A percentile compares a stretch with the other conserved stretches of the same genome.
Conservation (phyloP, 2,888 invertebrate species). For the Nomada ruficornis region DNA sequence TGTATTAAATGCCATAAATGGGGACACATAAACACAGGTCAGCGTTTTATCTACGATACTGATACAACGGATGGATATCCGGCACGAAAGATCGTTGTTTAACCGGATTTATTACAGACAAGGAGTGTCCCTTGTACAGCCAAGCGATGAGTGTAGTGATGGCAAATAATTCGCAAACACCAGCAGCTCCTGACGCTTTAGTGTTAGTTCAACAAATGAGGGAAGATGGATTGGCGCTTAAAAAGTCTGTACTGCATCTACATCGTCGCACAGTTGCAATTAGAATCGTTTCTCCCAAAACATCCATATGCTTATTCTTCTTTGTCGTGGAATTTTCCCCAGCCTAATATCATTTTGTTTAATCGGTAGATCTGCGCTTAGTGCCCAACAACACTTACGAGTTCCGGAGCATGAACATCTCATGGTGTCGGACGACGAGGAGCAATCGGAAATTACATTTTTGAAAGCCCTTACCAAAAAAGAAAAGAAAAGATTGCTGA, state of each 20-base stretch:
- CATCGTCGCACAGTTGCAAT: neutral
- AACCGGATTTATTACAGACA: conserved; percentile 86
- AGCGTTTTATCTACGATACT: conserved; percentile 16
- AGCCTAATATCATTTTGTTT: neutral
- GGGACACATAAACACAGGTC: conserved; percentile 98
- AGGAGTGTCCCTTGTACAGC: conserved; percentile 97
- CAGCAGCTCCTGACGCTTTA: conserved; percentile 89
- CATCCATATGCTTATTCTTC: neutral
- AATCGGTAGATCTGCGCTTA: conserved; percentile 78
- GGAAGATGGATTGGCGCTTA: conserved; percentile 95
- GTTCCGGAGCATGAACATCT: conserved; percentile 86
- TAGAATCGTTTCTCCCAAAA: neutral
- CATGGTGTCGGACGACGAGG: conserved; percentile 84
- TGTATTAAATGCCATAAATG: conserved; percentile 99
- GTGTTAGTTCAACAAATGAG: conserved; percentile 95
- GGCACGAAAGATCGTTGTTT: neutral
- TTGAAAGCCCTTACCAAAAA: conserved; percentile 93
- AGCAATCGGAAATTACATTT: conserved; percentile 90
- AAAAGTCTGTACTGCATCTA: conserved; percentile 86
- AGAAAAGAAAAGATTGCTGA: conserved; percentile 96
- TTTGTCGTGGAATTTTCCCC: neutral
- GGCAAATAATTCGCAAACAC: conserved; percentile 86
- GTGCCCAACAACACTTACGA: conserved; percentile 86
- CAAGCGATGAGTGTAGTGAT: conserved; percentile 93
- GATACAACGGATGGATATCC: conserved; percentile 68